Evolutionary conservation across 2,113 vertebrate species (phyloP).

Genomic region (Dendropsophus ebraccatus): DNA sequence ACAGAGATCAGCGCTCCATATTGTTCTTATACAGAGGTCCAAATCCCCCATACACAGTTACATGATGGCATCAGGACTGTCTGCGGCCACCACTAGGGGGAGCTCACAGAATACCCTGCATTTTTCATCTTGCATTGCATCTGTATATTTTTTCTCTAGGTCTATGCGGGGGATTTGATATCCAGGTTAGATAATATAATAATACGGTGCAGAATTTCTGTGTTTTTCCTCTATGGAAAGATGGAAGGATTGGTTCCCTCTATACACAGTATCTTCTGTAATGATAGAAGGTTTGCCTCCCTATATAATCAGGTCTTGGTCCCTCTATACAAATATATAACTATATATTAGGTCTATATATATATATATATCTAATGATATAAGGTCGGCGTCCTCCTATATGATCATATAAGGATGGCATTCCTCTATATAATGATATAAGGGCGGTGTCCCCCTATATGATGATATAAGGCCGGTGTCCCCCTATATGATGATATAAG

Average conservation of each 20-base stretch:
- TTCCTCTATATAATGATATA: not conserved
- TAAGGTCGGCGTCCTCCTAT: not conserved
- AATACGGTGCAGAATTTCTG: no score
- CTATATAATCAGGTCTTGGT: rapidly evolving
- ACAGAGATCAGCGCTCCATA: no score
- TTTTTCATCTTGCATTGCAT: no score
- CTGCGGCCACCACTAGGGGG: no score
- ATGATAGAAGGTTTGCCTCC: not conserved
- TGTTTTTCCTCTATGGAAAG: not conserved
- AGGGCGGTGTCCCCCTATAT: not conserved
- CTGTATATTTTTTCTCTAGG: no score
- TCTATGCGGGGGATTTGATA: no score
- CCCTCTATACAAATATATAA: not conserved
- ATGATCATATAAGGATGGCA: not conserved
- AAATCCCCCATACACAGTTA: no score
- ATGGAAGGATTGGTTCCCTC: not conserved
- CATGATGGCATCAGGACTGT: no score
- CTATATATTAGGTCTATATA: not conserved
- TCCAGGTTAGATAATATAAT: no score
- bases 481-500: not conserved
- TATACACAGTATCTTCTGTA: not conserved
- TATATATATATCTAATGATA: not conserved
- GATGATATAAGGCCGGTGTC: not conserved
- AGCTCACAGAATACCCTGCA: no score
- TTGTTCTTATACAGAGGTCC: no score